phyloP scores from a whole-genome alignment of 2,113 vertebrate species.

The Daboia siamensis region DNA sequence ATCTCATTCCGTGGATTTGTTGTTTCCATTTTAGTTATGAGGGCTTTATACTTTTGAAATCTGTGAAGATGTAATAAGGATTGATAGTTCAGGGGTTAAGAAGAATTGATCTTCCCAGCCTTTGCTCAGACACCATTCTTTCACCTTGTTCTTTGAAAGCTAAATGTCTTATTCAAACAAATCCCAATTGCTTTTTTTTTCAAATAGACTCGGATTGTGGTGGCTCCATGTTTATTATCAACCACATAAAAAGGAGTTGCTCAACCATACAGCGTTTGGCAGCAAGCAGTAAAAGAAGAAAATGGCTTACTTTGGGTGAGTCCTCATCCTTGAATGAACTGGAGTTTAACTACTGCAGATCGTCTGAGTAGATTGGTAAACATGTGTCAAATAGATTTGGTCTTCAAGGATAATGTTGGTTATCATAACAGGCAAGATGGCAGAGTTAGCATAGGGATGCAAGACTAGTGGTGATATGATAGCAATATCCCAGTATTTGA shows the following conservation, averaged over 20 bases:
- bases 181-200: slow-evolving; percentile 64
- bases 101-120: slow-evolving; percentile 55
- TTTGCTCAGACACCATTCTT: background rate
- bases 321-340: background rate
- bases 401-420: background rate
- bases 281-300: background rate
- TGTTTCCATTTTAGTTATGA: slow-evolving; percentile 29
- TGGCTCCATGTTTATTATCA: slow-evolving; percentile 21
- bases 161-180: slow-evolving; percentile 65
- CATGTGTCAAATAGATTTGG: background rate
- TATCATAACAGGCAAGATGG: background rate
- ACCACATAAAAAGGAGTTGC: background rate
- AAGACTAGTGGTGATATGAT: background rate
- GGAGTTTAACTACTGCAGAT: background rate
- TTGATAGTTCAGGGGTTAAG: slow-evolving; percentile 60
- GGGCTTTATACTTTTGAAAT: slow-evolving; percentile 15
- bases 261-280: background rate
- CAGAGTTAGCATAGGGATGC: background rate
- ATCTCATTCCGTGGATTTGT: background rate
- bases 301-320: background rate
- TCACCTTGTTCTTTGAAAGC: slow-evolving; percentile 57
- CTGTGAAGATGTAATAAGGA: background rate
- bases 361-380: background rate
- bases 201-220: slow-evolving; percentile 41
- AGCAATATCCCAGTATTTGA: no score